These are phyloP conservation scores for Rousettus leschenaultii DNA, from an alignment of 2,113 vertebrate genomes.

Conservation along the genomic window DNA sequence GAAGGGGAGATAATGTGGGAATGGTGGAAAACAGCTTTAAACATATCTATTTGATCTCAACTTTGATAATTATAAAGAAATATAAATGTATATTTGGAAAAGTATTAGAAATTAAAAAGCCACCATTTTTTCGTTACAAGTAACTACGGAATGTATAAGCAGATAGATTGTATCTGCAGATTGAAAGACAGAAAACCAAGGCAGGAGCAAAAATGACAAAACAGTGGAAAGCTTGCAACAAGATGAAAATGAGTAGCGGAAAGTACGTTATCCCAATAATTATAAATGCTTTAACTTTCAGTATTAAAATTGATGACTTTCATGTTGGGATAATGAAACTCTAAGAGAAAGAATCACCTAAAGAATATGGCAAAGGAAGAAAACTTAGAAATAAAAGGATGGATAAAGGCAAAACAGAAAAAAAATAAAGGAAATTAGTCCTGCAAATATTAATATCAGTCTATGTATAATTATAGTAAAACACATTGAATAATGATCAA, in stretches of 20 bases:
- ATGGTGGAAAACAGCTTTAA: not conserved
- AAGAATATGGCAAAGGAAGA: not conserved
- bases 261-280: not conserved
- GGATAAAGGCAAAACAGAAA: not conserved
- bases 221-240: not conserved
- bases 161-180: not conserved
- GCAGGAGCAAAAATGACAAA: not conserved
- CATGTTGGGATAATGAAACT: not conserved
- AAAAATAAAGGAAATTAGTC: not conserved
- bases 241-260: not conserved
- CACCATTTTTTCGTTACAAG: not conserved
- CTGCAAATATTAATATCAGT: not conserved
- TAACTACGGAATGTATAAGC: not conserved
- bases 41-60: not conserved
- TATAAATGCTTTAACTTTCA: not conserved
- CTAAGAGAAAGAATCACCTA: not conserved
- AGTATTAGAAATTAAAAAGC: not conserved
- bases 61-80: constrained; percentile 27
- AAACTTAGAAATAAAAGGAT: not conserved
- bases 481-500: not conserved
- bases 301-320: not conserved
- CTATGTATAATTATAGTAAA: constrained; percentile 8
- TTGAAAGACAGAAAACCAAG: not conserved
- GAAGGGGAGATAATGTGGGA: not conserved
- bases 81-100: not conserved